Evolutionary conservation across 1,140 invertebrate genomes (phyloP), one percentile per base, ranked within the genome.

Genomic region (Ctenoplectra terminalis): DNA sequence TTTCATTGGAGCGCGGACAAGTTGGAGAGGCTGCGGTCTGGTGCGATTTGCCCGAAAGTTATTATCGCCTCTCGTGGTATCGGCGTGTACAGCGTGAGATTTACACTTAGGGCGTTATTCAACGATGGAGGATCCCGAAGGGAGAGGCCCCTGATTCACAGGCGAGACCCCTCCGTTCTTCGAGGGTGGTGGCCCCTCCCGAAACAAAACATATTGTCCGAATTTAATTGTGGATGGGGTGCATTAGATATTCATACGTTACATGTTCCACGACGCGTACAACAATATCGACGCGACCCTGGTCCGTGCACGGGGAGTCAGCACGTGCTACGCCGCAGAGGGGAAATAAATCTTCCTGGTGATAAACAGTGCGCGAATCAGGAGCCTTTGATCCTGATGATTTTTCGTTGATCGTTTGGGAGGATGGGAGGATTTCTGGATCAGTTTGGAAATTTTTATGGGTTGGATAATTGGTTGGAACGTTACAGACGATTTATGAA

Each of bases 171-270:
- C 79, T 85, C 48, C 15, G 23, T 13, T 73, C 70, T n/a, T 75
- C 86, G 89, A 90, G 91, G 91, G 91, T 91, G 92, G 88, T 43
- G 31, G 66, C 81, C 85, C 74, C 63, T 84, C 73, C 73, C 91
- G 92, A 92, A 92, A 93, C 91, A 93, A 93, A 93, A 93, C 92
- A 93, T 93, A 93, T 93, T 93, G 92, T 92, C 90, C 90, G 90
- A 93, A 93, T 93, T 92, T 93, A 93, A 93, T 92, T 92, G 90
- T 91, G 84, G 89, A 91, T 84, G 88, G 92, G 92, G 90, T 92
- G 89, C 91, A 93, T 93, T 93, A 92, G 92, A 92, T 93, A 93
- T 92, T 93, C 92, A 93, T 92, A 92, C 89, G 91, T 91, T 92
- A 90, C 90, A 90, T 90, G 91, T 90, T 90, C 89, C 87, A 88